Evolutionary conservation across 2,797 vertebrate species (phyloP).

Genomic region (Lepidocolaptes lacrymiger): DNA sequence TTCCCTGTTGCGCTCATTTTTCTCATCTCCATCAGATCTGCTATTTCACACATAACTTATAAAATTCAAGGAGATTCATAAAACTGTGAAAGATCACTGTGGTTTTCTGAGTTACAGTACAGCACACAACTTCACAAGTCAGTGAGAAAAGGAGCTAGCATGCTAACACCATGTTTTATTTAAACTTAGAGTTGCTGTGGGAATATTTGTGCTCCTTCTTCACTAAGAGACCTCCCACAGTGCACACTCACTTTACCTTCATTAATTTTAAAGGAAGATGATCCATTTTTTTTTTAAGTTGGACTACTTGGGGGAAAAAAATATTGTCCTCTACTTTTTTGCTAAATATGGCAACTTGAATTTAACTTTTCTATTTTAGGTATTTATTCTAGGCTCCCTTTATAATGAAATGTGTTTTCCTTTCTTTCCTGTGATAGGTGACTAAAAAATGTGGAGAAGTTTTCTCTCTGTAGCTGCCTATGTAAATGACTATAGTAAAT

Average conservation of each 20-base stretch:
- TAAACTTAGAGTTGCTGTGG: not conserved
- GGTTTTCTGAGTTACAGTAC: not conserved
- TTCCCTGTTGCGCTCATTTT: not conserved
- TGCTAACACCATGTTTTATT: not conserved
- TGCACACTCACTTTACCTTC: not conserved
- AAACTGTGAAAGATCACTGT: not conserved
- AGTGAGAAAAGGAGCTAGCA: not conserved
- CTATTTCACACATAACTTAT: not conserved
- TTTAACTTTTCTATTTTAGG: not conserved
- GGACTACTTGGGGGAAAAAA: fast-evolving
- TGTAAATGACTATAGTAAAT: not conserved
- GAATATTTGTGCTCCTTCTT: not conserved
- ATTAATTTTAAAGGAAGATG: not conserved
- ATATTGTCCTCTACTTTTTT: fast-evolving
- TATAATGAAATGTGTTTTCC: not conserved
- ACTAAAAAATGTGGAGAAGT: not conserved
- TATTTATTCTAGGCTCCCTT: not conserved
- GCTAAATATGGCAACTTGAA: not conserved
- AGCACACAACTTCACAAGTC: not conserved
- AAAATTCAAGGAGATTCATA: not conserved
- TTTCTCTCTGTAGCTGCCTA: not conserved
- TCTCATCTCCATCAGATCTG: not conserved
- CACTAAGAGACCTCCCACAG: not conserved
- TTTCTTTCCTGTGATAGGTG: not conserved
- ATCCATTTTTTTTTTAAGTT: not conserved